phyloP scores from a whole-genome alignment of 2,888 invertebrate species.

The Chloroclysta siterata region DNA sequence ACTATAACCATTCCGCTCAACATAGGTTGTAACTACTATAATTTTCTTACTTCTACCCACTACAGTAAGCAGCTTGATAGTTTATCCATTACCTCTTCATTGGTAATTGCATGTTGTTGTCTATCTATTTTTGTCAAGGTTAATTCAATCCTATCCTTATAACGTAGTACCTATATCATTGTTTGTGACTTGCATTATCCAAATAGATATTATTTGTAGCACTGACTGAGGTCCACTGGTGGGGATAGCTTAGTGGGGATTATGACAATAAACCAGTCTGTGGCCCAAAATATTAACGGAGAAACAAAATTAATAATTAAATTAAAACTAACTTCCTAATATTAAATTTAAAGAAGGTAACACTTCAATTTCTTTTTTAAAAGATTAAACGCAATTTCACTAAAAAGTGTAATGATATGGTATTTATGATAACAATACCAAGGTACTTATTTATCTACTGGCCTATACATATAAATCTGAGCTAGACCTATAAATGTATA shows the following conservation, averaged over 20 bases:
- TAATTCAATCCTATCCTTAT: background rate
- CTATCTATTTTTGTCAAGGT: conserved; percentile 1
- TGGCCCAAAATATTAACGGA: no score
- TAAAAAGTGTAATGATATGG: no score
- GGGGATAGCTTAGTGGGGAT: no score
- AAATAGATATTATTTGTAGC: no score
- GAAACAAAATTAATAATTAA: no score
- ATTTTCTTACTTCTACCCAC: background rate
- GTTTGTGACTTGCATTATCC: background rate
- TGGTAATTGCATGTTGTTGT: conserved; percentile 4
- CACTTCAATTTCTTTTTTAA: no score
- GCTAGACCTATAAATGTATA: conserved; percentile 1
- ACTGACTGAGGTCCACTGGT: no score
- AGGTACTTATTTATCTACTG: conserved; percentile 2
- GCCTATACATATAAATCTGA: background rate
- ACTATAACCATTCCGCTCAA: background rate
- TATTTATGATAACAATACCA: no score
- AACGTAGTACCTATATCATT: background rate
- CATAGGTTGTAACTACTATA: background rate
- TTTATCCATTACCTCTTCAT: background rate
- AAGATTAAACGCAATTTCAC: no score
- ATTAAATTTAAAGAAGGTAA: no score
- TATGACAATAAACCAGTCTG: no score
- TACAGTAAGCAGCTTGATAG: background rate
- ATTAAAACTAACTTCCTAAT: no score